Evolutionary conservation across 2,888 invertebrate species (phyloP).

Genomic region (Furcula furcula): DNA sequence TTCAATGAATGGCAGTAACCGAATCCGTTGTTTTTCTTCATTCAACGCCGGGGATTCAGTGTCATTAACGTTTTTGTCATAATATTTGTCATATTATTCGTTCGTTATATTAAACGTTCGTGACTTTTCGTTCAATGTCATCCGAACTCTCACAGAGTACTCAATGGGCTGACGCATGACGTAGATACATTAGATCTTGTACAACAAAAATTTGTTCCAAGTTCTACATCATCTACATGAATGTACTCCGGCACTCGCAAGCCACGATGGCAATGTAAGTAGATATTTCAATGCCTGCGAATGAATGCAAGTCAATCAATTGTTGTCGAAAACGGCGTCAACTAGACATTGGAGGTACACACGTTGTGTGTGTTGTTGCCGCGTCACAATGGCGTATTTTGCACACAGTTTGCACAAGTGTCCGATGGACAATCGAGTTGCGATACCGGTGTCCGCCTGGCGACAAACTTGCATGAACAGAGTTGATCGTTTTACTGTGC

Average conservation of each 20-base stretch:
- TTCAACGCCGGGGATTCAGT: background rate
- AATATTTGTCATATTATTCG: background rate
- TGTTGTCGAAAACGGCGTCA: constrained; percentile 33
- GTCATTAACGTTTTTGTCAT: background rate
- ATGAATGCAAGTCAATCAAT: constrained; percentile 21
- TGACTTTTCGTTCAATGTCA: background rate
- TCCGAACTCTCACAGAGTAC: background rate
- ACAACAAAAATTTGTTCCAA: background rate
- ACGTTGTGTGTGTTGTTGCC: constrained; percentile 33
- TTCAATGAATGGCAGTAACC: background rate
- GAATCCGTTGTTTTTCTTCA: background rate
- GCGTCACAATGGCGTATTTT: constrained; percentile 54
- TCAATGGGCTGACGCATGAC: background rate
- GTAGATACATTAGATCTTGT: background rate
- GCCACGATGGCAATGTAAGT: constrained; percentile 20
- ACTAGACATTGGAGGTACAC: constrained; percentile 23
- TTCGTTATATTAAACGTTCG: background rate
- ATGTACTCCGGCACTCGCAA: too few species aligned
- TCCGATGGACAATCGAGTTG: constrained; percentile 40
- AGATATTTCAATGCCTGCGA: constrained; percentile 16
- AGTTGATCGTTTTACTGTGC: too few species aligned
- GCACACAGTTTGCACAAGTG: constrained; percentile 58
- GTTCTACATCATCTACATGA: too few species aligned
- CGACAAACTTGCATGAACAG: background rate
- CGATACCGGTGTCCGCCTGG: constrained; percentile 1